phyloP scores from a whole-genome alignment of 2,888 invertebrate genomes.

The Crocallis elinguaria region DNA sequence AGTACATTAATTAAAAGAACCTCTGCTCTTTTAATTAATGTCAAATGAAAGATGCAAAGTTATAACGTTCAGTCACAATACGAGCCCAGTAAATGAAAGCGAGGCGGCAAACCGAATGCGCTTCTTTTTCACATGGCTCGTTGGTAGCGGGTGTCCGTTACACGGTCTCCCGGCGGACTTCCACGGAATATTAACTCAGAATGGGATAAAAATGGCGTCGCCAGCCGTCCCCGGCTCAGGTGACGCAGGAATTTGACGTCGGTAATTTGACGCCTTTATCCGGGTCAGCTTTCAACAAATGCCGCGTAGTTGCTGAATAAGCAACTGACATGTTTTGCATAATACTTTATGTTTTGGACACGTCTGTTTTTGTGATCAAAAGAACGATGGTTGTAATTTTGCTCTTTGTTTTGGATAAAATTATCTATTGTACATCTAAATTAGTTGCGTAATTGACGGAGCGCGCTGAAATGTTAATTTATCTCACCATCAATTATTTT shows the following conservation, averaged over 20 bases:
- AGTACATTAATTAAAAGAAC: no score
- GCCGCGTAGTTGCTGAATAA: slow-evolving; percentile 56
- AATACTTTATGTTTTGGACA: slow-evolving; percentile 37
- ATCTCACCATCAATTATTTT: not conserved
- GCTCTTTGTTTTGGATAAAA: not conserved
- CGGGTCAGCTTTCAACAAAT: slow-evolving; percentile 71
- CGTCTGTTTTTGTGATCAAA: not conserved
- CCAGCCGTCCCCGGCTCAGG: slow-evolving; percentile 67
- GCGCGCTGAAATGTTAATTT: slow-evolving; percentile 1
- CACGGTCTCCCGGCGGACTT: slow-evolving; percentile 68
- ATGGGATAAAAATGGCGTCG: slow-evolving; percentile 76
- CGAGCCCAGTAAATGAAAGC: slow-evolving; percentile 3
- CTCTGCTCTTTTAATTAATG: not conserved
- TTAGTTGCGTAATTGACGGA: not conserved
- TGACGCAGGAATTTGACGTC: slow-evolving; percentile 76
- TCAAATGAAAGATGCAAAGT: not conserved
- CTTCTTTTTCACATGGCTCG: slow-evolving; percentile 46
- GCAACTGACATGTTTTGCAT: slow-evolving; percentile 62
- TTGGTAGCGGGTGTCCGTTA: slow-evolving; percentile 67
- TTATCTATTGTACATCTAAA: not conserved
- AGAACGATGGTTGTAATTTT: no score
- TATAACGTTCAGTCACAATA: not conserved
- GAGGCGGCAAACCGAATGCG: slow-evolving; percentile 25
- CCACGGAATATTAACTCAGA: slow-evolving; percentile 77
- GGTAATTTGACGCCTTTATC: slow-evolving; percentile 79